Evolutionary conservation across 2,888 invertebrate genomes (phyloP).

Genomic region (Drosophila merina): DNA sequence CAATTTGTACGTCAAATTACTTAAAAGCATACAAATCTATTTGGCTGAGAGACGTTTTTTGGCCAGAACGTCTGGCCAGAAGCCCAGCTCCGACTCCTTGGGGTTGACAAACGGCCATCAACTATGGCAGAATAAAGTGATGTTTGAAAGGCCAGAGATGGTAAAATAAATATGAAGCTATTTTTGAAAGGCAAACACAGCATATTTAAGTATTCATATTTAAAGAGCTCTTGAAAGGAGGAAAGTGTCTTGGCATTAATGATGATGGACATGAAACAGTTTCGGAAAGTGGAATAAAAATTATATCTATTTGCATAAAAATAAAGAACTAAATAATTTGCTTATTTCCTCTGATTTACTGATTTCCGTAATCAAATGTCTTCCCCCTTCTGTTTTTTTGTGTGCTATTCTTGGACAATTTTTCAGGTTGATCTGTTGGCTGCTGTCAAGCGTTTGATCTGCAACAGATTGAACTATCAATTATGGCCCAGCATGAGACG

Average conservation of each 20-base stretch:
- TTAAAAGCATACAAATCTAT: slow-evolving; percentile 72
- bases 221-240: neutral
- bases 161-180: slow-evolving; percentile 31
- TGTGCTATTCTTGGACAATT: slow-evolving; percentile 52
- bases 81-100: neutral
- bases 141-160: slow-evolving; percentile 25
- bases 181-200: slow-evolving; percentile 4
- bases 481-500: slow-evolving; percentile 66
- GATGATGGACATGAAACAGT: neutral
- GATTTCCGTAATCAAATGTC: slow-evolving; percentile 20
- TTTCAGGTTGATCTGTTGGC: slow-evolving; percentile 79
- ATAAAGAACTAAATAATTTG: neutral
- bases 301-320: neutral
- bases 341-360: neutral
- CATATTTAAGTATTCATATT: neutral
- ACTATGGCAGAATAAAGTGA: slow-evolving; percentile 24
- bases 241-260: slow-evolving; percentile 5
- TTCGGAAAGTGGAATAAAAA: neutral
- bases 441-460: slow-evolving; percentile 79
- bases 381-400: neutral
- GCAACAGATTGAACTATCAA: slow-evolving; percentile 80
- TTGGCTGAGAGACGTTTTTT: slow-evolving; percentile 41
- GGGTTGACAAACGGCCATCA: slow-evolving; percentile 6
- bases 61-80: neutral
- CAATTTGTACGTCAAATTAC: slow-evolving; percentile 54